These are phyloP conservation scores for Isaurus tuberculatus DNA, from an alignment of 92 coral and sea anemone species.

Conservation along the genomic window DNA sequence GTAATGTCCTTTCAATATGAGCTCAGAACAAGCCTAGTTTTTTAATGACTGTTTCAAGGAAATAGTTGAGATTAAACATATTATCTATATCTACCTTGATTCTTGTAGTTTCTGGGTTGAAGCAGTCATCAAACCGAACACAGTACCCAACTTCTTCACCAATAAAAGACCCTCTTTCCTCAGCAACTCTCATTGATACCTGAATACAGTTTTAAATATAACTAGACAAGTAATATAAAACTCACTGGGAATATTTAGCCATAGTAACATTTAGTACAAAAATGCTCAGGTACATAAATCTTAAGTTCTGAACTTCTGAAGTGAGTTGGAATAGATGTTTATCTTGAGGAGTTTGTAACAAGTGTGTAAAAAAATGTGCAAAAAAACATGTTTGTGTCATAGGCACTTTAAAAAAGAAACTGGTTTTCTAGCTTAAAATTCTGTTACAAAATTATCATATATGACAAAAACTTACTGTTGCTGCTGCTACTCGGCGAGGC, in stretches of 20 bases:
- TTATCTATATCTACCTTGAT: slow-evolving; percentile 60
- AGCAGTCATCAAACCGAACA: slow-evolving; percentile 95
- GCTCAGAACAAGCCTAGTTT: no score
- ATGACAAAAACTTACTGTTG: slow-evolving; percentile 67
- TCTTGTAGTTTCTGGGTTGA: slow-evolving; percentile 82
- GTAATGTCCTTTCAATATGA: no score
- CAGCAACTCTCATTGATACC: slow-evolving; percentile 95
- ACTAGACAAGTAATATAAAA: no score
- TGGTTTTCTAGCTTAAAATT: neutral
- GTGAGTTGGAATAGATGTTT: no score
- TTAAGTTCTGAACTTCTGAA: no score
- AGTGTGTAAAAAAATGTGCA: no score
- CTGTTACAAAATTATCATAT: neutral
- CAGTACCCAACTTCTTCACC: slow-evolving; percentile 97
- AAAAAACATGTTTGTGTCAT: no score
- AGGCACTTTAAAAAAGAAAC: neutral
- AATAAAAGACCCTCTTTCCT: slow-evolving; percentile 86
- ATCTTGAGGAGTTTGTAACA: no score
- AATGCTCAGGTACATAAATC: no score
- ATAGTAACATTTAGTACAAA: no score
- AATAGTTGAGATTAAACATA: neutral
- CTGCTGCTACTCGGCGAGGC: slow-evolving; percentile 97
- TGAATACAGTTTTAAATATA: neutral
- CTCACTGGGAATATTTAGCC: no score
- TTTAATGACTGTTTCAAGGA: neutral